Conservation (phyloP, 2,113 vertebrate genomes). For the Amphilophus citrinellus region DNA sequence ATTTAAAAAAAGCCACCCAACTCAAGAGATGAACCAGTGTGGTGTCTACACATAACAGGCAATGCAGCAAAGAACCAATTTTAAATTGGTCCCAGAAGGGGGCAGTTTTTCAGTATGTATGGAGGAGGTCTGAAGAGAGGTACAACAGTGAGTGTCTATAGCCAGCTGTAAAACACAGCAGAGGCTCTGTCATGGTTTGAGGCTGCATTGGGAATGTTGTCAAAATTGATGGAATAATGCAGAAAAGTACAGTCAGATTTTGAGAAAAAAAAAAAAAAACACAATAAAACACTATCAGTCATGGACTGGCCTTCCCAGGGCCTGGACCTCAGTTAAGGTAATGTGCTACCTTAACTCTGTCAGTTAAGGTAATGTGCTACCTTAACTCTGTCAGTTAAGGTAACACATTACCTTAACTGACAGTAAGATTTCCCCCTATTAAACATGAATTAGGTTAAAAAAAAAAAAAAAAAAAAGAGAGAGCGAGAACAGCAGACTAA, state of each 20-base stretch:
- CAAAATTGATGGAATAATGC: not conserved
- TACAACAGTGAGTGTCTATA: too few relatives aligned
- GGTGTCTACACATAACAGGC: too few relatives aligned
- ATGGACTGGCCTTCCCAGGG: not conserved
- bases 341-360: too few relatives aligned
- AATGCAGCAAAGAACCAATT: too few relatives aligned
- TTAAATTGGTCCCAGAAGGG: too few relatives aligned
- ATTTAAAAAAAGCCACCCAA: too few relatives aligned
- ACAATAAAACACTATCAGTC: not conserved
- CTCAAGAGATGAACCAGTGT: too few relatives aligned
- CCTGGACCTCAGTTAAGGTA: not conserved
- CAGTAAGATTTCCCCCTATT: not conserved
- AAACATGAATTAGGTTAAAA: slow-evolving; percentile 8
- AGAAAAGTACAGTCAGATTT: not conserved
- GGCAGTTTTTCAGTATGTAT: too few relatives aligned
- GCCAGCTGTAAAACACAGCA: too few relatives aligned
- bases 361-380: not conserved
- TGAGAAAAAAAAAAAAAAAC: not conserved
- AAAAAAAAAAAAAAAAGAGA: not conserved
- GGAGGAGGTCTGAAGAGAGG: too few relatives aligned
- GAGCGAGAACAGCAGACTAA: not conserved
- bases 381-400: too few relatives aligned
- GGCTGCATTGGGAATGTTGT: not conserved
- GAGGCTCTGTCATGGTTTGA: too few relatives aligned
- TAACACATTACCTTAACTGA: not conserved